Conservation (phyloP, 1,140 invertebrate genomes). For the Zaprionus kolodkinae region DNA sequence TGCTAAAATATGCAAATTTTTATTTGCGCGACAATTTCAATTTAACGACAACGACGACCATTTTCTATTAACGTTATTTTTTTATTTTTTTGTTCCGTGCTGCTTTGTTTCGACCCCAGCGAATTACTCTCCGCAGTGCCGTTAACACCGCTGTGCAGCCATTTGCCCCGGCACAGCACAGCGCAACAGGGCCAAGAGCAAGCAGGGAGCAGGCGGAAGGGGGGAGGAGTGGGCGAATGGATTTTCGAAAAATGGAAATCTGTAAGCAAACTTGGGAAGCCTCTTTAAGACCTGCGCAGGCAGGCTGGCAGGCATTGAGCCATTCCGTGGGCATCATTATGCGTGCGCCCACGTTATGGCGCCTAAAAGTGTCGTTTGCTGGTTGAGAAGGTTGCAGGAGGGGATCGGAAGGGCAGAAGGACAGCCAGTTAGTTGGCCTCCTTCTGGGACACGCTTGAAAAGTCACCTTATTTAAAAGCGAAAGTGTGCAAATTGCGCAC, state of each 20-base stretch:
- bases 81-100: conserved; percentile 23
- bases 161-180: neutral
- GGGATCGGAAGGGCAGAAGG: too few relatives aligned
- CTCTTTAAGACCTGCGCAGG: conserved; percentile 26
- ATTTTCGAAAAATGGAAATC: conserved; percentile 71
- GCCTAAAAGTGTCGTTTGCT: conserved; percentile 67
- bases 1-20: conserved; percentile 83
- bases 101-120: conserved; percentile 50
- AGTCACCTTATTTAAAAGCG: neutral
- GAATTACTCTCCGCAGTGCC: conserved; percentile 79
- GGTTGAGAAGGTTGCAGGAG: conserved; percentile 1
- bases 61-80: conserved; percentile 75
- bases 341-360: conserved; percentile 74
- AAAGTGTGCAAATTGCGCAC: neutral
- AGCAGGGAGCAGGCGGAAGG: neutral
- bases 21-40: conserved; percentile 84
- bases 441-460: neutral
- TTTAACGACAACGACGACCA: conserved; percentile 65
- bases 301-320: conserved; percentile 64
- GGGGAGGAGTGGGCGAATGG: conserved; percentile 41
- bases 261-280: conserved; percentile 59
- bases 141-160: conserved; percentile 70
- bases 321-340: conserved; percentile 72
- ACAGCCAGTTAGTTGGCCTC: too few relatives aligned
- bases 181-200: conserved; percentile 34